Evolutionary conservation across 2,888 invertebrate species (phyloP).

Genomic region (Trissolcus brochymenae): DNA sequence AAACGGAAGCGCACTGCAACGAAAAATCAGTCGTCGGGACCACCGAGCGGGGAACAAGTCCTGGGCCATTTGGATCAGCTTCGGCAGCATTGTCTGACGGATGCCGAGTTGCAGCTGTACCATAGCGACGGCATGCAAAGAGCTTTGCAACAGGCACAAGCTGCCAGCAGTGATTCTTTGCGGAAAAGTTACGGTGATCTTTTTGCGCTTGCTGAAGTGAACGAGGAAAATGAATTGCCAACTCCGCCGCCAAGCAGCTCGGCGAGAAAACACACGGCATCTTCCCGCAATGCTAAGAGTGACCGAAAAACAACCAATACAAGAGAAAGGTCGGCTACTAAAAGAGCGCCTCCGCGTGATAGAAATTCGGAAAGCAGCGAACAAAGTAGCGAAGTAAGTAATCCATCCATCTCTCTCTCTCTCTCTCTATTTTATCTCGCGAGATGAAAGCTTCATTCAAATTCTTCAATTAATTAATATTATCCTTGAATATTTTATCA

Average conservation of each 20-base stretch:
- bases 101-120: conserved; percentile 81
- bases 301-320: conserved; percentile 69
- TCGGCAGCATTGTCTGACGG: conserved; percentile 83
- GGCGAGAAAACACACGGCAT: conserved; percentile 68
- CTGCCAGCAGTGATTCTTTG: conserved; percentile 90
- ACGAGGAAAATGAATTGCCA: conserved; percentile 84
- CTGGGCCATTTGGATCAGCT: conserved; percentile 95
- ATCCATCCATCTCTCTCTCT: neutral
- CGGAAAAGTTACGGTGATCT: conserved; percentile 94
- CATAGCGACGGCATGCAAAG: conserved; percentile 94
- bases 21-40: conserved; percentile 83
- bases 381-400: conserved; percentile 85
- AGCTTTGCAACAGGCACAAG: conserved; percentile 91
- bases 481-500: neutral
- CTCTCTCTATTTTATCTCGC: too few species aligned
- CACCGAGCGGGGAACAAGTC: conserved; percentile 89
- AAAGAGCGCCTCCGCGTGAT: conserved; percentile 70
- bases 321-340: conserved; percentile 69
- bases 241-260: conserved; percentile 77
- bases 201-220: conserved; percentile 88
- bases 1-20: conserved; percentile 89
- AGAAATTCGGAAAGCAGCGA: conserved; percentile 79
- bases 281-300: conserved; percentile 64
- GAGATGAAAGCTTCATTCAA: neutral
- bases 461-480: neutral